Evolutionary conservation across 1,140 invertebrate species (phyloP), one percentile per base, ranked within the genome.

Genomic region (Pachypeltis micranthus): DNA sequence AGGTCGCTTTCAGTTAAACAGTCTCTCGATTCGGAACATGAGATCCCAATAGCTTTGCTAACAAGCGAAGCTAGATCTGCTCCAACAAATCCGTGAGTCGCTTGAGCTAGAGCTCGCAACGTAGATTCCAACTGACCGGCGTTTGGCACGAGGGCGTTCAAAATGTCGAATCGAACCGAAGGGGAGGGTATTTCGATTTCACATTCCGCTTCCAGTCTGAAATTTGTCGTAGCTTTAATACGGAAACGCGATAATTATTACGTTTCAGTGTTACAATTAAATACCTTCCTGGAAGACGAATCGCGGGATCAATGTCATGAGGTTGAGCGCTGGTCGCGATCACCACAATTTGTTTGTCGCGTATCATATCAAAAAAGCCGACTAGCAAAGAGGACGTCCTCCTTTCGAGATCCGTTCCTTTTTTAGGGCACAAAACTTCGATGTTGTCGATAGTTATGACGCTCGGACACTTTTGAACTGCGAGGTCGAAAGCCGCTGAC

Each of bases 41-140:
- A 26, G 26, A 26, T 62, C 2, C 55, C 21, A 2, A 80, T 71
- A 24, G 83, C 80, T 68, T 79, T 76, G 61, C 86, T 74, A 65
- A 85, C 86, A 2, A 95, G 71, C 65, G 83, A 83, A 0, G 82
- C 77, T 28, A 96, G 75, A 80, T 96, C 92, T 14, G 89, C 88
- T 2, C 87, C 91, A 12, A 95, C 90, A 79, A 85, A 96, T 1
- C 91, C 92, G 75, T 95, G 91, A 25, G 89, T 85, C 47, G 78
- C 74, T 58, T 82, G 78, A 2, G 88, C 81, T 54, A 96, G 79
- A 12, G 78, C 67, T 61, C 77, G 72, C 1, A 92, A 71, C 1
- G 29, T 59, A 24, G 86, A 79, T 21, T 79, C 68, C 0, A 74
- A 69, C 14, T 68, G 76, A 10, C 93, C 70, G 64, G 71, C 72